phyloP scores from a whole-genome alignment of 2,888 invertebrate genomes.

The Caenorhabditis parvicauda region DNA sequence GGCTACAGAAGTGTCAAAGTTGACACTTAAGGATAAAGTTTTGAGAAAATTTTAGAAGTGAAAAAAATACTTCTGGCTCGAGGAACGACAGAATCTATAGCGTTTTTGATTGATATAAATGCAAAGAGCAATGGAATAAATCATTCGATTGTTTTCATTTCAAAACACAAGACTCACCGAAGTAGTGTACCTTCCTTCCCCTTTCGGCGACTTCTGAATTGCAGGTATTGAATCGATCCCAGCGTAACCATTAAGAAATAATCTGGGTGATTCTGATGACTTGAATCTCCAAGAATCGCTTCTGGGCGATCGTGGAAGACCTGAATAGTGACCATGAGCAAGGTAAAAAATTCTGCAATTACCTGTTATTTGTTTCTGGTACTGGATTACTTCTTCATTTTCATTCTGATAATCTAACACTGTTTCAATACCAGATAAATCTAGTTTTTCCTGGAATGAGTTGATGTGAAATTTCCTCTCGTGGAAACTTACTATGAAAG shows the following conservation, averaged over 20 bases:
- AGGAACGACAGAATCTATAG: too few species aligned
- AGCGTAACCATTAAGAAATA: constrained; percentile 24
- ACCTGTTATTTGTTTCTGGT: background rate
- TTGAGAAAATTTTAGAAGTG: too few species aligned
- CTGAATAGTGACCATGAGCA: constrained; percentile 12
- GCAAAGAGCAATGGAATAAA: too few species aligned
- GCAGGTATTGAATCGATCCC: constrained; percentile 24
- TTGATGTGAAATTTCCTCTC: too few species aligned
- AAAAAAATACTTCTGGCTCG: too few species aligned
- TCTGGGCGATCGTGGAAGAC: constrained; percentile 29
- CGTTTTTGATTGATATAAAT: too few species aligned
- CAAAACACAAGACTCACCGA: background rate
- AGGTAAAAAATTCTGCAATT: background rate
- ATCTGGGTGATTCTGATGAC: constrained; percentile 29
- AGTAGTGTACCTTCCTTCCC: constrained; percentile 2
- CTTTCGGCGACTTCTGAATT: constrained; percentile 11
- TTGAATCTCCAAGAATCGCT: constrained; percentile 17
- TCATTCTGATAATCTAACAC: background rate
- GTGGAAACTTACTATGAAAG: too few species aligned
- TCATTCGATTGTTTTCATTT: too few species aligned
- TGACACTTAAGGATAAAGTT: too few species aligned
- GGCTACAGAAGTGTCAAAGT: too few species aligned
- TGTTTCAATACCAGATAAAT: background rate
- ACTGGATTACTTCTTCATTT: background rate
- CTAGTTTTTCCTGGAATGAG: background rate